A percentile compares a stretch with the other conserved stretches of the same genome.
Evolutionary conservation across 2,113 vertebrate species (phyloP).

Genomic region (Glaucomys volans): DNA sequence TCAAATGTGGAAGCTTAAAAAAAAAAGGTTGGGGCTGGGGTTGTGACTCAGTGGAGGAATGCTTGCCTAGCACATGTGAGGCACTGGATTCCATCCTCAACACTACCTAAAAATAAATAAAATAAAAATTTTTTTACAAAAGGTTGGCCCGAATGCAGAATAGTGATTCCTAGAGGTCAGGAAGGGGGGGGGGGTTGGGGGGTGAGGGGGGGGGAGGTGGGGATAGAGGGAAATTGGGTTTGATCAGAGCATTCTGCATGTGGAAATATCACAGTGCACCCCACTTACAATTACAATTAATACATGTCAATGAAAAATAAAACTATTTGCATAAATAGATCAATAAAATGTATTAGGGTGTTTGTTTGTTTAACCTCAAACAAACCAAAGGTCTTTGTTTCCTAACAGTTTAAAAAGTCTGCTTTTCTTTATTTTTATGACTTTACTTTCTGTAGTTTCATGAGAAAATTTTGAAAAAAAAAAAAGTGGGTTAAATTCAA

Average conservation of each 20-base stretch:
- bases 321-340: not conserved
- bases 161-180: not conserved
- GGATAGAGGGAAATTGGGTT: not conserved
- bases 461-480: not conserved
- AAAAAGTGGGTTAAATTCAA: not conserved
- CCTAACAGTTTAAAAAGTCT: not conserved
- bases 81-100: no score
- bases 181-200: not conserved
- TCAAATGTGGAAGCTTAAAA: not conserved
- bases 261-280: not conserved
- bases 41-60: no score
- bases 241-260: not conserved
- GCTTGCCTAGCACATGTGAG: no score
- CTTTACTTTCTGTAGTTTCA: not conserved
- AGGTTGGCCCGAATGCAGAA: not conserved
- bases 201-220: no score
- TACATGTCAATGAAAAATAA: not conserved
- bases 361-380: conserved; percentile 19
- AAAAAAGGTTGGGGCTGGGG: not conserved
- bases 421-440: not conserved
- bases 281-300: not conserved
- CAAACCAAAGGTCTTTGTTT: not conserved
- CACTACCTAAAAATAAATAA: no score
- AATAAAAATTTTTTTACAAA: no score
- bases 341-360: not conserved